Evolutionary conservation across 2,888 invertebrate genomes (phyloP), one percentile per base, ranked within the genome.

Genomic region (Bombyx huttoni): DNA sequence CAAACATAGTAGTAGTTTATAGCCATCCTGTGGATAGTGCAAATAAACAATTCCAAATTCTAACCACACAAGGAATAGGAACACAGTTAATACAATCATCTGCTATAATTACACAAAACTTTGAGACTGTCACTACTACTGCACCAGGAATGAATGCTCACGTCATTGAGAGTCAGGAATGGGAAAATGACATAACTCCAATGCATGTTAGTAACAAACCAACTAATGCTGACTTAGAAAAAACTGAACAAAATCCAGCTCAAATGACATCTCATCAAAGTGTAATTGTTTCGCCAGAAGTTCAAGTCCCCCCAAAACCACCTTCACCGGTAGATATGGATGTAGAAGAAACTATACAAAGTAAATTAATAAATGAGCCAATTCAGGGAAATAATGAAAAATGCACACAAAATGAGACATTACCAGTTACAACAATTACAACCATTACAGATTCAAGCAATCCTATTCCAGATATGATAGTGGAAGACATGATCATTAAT

Each of bases 1-100:
- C 91, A 1, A 91, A 91, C 62, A 91, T 91, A 67, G 91, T 92
- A 12, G 91, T 92, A 49, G 85, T 92, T 13, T 92, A 91, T 61
- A 91, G 91, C 69, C 91, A 91, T 67, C 89, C 90, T 48, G 84
- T 91, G 45, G 87, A 89, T 64, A 89, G 89, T 53, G 84, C 87
- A 68, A 87, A 82, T 64, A 90, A 90, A 60, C 90, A 91, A 64
- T 91, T 81, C 61, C 73, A 91, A 82, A 66, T 87, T 46, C 70
- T 85, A 49, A 75, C 81, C 51, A 71, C 82, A 56, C 78, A 81
- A 64, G 76, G 71, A 49, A 67, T 85, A 56, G 79, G 70, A 50
- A 62, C 78, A 51, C 84, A 86, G 55, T 85, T 76, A 74, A 78
- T 81, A 49, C 81, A 80, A 51, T 68, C 82, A 49, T 79, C 87